These are phyloP conservation scores for Sipunculus nudus DNA, from an alignment of 2,888 invertebrate species.

Conservation along the genomic window DNA sequence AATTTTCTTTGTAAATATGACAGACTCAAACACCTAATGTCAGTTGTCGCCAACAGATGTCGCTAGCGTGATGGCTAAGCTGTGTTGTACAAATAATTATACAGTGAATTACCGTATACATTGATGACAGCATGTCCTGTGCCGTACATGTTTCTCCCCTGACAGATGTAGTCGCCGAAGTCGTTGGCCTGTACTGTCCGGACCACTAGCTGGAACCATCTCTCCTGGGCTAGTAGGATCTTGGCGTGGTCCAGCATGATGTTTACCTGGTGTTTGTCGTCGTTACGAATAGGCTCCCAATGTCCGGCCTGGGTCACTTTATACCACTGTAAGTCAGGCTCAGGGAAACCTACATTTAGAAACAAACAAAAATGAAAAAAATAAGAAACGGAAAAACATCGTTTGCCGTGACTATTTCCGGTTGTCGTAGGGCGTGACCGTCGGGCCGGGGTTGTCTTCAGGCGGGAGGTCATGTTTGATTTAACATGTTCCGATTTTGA, in stretches of 20 bases:
- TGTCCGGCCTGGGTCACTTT: constrained; percentile 13
- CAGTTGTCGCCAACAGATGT: no score
- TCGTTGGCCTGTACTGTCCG: constrained; percentile 59
- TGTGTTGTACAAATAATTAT: not conserved
- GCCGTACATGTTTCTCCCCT: constrained; percentile 54
- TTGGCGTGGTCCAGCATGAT: constrained; percentile 41
- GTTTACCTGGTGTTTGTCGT: constrained; percentile 36
- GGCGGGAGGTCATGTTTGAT: no score
- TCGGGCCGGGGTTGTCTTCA: no score
- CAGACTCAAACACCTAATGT: no score
- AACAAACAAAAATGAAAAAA: no score
- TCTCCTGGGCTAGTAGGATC: constrained; percentile 25
- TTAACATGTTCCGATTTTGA: no score
- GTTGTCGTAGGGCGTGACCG: no score
- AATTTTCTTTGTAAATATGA: no score
- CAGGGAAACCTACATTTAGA: constrained; percentile 35
- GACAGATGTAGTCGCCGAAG: constrained; percentile 55
- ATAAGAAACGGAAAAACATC: no score
- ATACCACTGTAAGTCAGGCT: constrained; percentile 38
- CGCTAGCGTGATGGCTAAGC: not conserved
- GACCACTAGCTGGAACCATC: constrained; percentile 47
- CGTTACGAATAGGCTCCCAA: constrained; percentile 22
- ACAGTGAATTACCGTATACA: constrained; percentile 52
- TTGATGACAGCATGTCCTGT: constrained; percentile 38
- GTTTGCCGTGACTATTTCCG: no score